These are phyloP conservation scores for Ditula angustiorana DNA, from an alignment of 2,888 invertebrate genomes.

Conservation along the genomic window DNA sequence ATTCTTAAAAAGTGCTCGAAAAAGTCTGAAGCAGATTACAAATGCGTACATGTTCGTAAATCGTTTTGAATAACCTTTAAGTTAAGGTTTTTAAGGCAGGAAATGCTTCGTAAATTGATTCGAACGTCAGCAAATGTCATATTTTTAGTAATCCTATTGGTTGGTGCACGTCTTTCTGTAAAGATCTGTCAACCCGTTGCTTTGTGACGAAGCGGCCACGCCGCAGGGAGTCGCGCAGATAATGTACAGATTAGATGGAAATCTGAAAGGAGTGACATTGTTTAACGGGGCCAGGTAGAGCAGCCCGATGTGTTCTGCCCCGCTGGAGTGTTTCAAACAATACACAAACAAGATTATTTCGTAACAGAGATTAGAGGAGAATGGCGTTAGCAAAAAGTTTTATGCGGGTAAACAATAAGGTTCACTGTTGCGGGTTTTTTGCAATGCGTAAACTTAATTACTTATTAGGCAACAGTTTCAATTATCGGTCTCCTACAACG, in stretches of 20 bases:
- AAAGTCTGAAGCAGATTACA: conserved; percentile 44
- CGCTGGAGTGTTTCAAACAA: conserved; percentile 75
- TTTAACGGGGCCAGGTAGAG: conserved; percentile 77
- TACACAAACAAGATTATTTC: conserved; percentile 80
- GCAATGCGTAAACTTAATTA: conserved; percentile 20
- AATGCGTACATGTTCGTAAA: not conserved
- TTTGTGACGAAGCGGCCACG: conserved; percentile 78
- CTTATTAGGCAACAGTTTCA: not conserved
- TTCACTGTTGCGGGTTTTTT: conserved; percentile 26
- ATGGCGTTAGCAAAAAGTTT: conserved; percentile 21
- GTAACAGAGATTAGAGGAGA: conserved; percentile 66
- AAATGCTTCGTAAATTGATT: conserved; percentile 58
- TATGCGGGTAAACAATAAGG: conserved; percentile 27
- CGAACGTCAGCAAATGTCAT: conserved; percentile 59
- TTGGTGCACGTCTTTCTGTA: conserved; percentile 72
- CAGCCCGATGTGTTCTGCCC: conserved; percentile 49
- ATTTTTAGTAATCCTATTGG: conserved; percentile 79
- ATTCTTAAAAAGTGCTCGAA: conserved; percentile 67
- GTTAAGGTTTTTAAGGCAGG: conserved; percentile 49
- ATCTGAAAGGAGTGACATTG: conserved; percentile 79
- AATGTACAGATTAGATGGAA: conserved; percentile 81
- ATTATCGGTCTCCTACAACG: not conserved
- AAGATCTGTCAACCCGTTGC: conserved; percentile 84
- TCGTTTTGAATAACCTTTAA: conserved; percentile 13
- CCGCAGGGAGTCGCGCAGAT: conserved; percentile 75